phyloP scores from a whole-genome alignment of 1,140 invertebrate species.

The Orius laevigatus region DNA sequence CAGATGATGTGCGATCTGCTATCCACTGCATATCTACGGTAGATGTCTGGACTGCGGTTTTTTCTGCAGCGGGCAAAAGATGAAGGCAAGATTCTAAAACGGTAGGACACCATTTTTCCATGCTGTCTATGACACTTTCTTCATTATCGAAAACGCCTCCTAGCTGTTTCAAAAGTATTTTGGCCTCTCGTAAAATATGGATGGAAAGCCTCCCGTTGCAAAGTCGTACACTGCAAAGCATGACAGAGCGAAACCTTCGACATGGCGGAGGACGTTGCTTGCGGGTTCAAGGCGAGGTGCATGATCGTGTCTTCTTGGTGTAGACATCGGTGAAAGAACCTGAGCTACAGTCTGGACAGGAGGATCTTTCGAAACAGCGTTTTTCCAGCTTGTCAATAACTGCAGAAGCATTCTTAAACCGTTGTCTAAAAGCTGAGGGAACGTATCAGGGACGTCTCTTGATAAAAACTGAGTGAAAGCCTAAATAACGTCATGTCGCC shows the following conservation, averaged over 20 bases:
- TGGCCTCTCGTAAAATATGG: slow-evolving; percentile 68
- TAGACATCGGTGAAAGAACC: slow-evolving; percentile 8
- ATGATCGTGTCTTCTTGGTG: slow-evolving; percentile 12
- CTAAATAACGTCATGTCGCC: slow-evolving; percentile 88
- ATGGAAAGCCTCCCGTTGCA: slow-evolving; percentile 72
- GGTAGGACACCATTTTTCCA: slow-evolving; percentile 49
- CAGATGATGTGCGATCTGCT: slow-evolving; percentile 71
- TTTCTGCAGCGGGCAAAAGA: slow-evolving; percentile 67
- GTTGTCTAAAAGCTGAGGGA: slow-evolving; percentile 79
- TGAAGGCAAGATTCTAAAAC: slow-evolving; percentile 41
- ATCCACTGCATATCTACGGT: slow-evolving; percentile 87
- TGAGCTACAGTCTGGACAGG: not conserved
- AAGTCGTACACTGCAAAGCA: slow-evolving; percentile 83
- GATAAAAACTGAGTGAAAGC: slow-evolving; percentile 91
- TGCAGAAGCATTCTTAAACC: slow-evolving; percentile 86
- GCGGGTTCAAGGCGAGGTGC: slow-evolving; percentile 41
- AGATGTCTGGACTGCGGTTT: slow-evolving; percentile 52
- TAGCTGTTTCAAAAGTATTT: slow-evolving; percentile 33
- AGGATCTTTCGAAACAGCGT: slow-evolving; percentile 35
- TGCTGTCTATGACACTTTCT: slow-evolving; percentile 75
- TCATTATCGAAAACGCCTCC: slow-evolving; percentile 42
- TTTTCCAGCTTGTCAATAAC: slow-evolving; percentile 84
- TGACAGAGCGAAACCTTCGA: slow-evolving; percentile 77
- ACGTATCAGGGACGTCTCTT: slow-evolving; percentile 80
- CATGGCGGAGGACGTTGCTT: slow-evolving; percentile 56